Base-by-base conservation (phyloP, 2,797 vertebrate genomes). In the Alauda arvensis region DNA sequence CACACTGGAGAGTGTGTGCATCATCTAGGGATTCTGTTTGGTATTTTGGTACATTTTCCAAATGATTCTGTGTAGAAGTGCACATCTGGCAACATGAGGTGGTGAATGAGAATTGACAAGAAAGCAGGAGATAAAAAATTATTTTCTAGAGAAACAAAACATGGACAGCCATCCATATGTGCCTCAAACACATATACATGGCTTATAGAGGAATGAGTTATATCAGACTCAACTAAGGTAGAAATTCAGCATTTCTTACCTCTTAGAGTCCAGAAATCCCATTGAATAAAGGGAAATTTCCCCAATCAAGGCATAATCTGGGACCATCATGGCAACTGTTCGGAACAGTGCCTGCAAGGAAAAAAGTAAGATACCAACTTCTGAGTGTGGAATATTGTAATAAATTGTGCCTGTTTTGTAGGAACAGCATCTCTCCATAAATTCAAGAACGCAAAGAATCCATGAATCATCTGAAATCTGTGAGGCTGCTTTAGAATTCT, bases 321-420 rank as follows among this genome's bases (percentile, higher is more conserved):
- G 98, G 18, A 98, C 98, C 99, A 99, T 99, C 99, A 99, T 99
- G 61, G 99, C 98, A 83, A 99, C 99, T 21, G 98, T 98, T 80
- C 98, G 97, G 91, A 99, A 99, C 65, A 99, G 97, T 71, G 98
- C 98, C 99, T 99, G 45, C 10, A 69, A 90, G 88, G 77, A 69
- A 79, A 92, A 84, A 88, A n/a, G 25, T 15, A 60, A 79, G 29
- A 52, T 26, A 43, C 2, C 43, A 72, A 6, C 7, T 79, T 63
- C 20, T 34, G 43, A 33, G 26, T 62, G 17, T 2, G 10, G 34
- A 67, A 68, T 55, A 63, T 7, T 7, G 12, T 29, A 83, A 69
- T 51, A 80, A 79, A 33, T 37, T 66, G 56, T 10, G 5, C 6
- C 42, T 60, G 11, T 33, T 92, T 40, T 43, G 11, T 52, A 71